phyloP scores from a whole-genome alignment of 1,140 invertebrate species.

The Druon quercuslanigerum region DNA sequence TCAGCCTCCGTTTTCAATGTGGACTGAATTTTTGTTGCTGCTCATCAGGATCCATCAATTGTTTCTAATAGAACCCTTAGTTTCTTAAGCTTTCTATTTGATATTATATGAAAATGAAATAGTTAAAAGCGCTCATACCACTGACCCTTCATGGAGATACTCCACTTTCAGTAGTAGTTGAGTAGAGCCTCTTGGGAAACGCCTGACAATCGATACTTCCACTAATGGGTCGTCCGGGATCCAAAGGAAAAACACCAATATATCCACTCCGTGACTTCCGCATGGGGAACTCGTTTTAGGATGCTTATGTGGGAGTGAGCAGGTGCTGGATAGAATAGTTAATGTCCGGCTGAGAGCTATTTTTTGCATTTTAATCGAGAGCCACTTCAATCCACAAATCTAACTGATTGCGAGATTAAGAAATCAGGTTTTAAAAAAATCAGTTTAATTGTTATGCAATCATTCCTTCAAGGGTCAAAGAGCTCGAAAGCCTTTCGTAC shows the following conservation, averaged over 20 bases:
- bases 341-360: neutral
- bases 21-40: too few relatives aligned
- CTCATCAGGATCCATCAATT: too few relatives aligned
- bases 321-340: neutral
- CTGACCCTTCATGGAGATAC: neutral
- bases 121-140: neutral
- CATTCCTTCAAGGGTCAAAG: too few relatives aligned
- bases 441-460: too few relatives aligned
- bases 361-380: constrained; percentile 1
- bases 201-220: constrained; percentile 5
- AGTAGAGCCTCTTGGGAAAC: neutral
- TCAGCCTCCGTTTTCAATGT: too few relatives aligned
- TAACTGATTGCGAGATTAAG: neutral
- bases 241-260: constrained; percentile 14
- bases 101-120: constrained; percentile 16
- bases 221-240: constrained; percentile 19
- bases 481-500: too few relatives aligned
- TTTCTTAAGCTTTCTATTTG: neutral
- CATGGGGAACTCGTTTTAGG: constrained; percentile 23
- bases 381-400: neutral
- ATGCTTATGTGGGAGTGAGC: neutral
- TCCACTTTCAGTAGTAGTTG: neutral
- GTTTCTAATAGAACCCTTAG: too few relatives aligned
- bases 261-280: neutral
- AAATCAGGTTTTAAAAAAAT: neutral